Conservation (phyloP, 1,140 invertebrate genomes). For the Acromyrmex echinatior region DNA sequence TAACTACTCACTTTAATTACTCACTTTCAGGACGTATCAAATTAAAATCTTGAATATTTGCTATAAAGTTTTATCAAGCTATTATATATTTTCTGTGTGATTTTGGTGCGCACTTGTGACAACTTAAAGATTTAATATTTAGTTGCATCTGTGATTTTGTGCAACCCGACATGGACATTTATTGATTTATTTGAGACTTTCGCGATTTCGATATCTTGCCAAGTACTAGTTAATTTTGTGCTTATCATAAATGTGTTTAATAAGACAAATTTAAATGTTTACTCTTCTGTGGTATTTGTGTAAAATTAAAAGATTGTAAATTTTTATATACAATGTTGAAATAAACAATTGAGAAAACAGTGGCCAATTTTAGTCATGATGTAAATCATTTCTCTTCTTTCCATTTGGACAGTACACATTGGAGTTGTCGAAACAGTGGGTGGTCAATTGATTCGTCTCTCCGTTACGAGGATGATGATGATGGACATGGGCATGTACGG, state of each 20-base stretch:
- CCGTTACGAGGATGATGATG: slow-evolving; percentile 88
- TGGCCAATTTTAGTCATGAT: slow-evolving; percentile 32
- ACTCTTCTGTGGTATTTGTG: slow-evolving; percentile 6
- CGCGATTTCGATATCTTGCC: not conserved
- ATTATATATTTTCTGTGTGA: not conserved
- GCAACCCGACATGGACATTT: not conserved
- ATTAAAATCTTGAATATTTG: not conserved
- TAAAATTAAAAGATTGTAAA: not conserved
- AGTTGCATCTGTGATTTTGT: slow-evolving; percentile 37
- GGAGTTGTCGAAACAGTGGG: slow-evolving; percentile 58
- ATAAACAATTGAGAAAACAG: slow-evolving; percentile 10
- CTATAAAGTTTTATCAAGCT: slow-evolving; percentile 5
- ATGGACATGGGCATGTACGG: slow-evolving; percentile 92
- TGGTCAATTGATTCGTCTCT: slow-evolving; percentile 74
- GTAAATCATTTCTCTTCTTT: slow-evolving; percentile 28
- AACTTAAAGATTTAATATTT: slow-evolving; percentile 13
- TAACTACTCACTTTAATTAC: not conserved
- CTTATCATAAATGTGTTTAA: not conserved
- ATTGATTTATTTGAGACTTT: slow-evolving; percentile 7
- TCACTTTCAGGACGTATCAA: not conserved
- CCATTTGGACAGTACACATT: slow-evolving; percentile 5
- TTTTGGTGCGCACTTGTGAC: slow-evolving; percentile 34
- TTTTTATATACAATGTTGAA: slow-evolving; percentile 26
- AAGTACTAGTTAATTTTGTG: slow-evolving; percentile 11
- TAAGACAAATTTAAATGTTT: slow-evolving; percentile 33